Evolutionary conservation across 1,140 invertebrate genomes (phyloP).

Genomic region (Carposina sasakii): DNA sequence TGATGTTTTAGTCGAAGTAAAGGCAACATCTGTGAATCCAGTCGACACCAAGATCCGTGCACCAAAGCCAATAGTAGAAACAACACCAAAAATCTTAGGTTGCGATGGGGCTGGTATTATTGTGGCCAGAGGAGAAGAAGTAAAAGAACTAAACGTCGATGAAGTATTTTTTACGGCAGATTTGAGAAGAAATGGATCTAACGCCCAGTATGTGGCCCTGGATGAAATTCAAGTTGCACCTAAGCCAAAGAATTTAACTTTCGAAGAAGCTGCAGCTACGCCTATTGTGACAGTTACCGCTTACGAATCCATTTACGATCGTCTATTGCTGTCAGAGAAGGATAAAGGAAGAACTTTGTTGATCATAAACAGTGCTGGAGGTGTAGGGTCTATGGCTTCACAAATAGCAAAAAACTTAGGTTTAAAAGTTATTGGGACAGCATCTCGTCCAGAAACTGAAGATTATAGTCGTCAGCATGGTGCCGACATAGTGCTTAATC

Average conservation of each 20-base stretch:
- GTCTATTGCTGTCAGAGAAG: constrained; percentile 40
- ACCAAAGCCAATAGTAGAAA: constrained; percentile 27
- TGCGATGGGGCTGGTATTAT: constrained; percentile 55
- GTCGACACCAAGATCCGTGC: constrained; percentile 55
- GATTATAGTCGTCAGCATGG: constrained; percentile 42
- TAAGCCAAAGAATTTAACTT: constrained; percentile 55
- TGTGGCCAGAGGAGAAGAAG: constrained; percentile 39
- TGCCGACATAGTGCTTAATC: constrained; percentile 46
- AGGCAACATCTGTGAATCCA: constrained; percentile 53
- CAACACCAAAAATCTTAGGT: constrained; percentile 49
- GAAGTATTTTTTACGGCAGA: constrained; percentile 56
- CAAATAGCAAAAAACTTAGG: constrained; percentile 49
- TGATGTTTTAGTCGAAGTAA: constrained; percentile 55
- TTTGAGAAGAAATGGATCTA: constrained; percentile 45
- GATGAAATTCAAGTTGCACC: constrained; percentile 44
- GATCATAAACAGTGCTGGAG: constrained; percentile 58
- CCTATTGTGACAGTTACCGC: constrained; percentile 51
- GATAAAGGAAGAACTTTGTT: constrained; percentile 54
- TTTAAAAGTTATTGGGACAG: constrained; percentile 57
- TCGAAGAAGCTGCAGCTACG: constrained; percentile 60
- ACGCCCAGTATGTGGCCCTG: constrained; percentile 53
- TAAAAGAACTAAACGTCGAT: constrained; percentile 42
- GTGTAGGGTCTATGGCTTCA: constrained; percentile 54
- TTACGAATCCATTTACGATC: constrained; percentile 49
- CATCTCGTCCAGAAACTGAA: constrained; percentile 44